Percentiles rank a stretch among this genome's conserved stretches.
Evolutionary conservation across 2,888 invertebrate genomes (phyloP).

Genomic region (Pantelozetes paolii): DNA sequence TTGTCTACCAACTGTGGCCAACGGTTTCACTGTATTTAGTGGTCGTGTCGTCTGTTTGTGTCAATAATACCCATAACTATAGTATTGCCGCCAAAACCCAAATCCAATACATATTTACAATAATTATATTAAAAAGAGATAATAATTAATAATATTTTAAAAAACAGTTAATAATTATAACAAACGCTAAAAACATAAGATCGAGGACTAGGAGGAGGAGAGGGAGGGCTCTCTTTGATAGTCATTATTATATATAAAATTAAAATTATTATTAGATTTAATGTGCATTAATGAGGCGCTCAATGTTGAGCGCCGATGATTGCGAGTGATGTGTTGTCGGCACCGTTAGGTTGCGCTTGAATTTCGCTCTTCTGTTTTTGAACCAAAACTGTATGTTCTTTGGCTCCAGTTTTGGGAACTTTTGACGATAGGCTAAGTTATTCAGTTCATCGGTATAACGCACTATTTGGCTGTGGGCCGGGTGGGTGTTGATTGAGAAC

Average conservation of each 20-base stretch:
- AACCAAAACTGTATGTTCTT: conserved; percentile 99
- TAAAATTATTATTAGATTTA: conserved; percentile 33
- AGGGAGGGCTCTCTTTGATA: conserved; percentile 25
- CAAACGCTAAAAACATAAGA: conserved; percentile 18
- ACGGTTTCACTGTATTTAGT: background rate
- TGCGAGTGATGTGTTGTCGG: conserved; percentile 19
- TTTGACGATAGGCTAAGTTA: conserved; percentile 58
- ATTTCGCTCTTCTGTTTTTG: conserved; percentile 96
- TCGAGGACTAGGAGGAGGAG: conserved; percentile 32
- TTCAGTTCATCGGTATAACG: conserved; percentile 52
- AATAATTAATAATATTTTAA: conserved; percentile 11
- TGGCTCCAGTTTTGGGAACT: conserved; percentile 96
- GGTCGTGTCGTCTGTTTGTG: conserved; percentile 1
- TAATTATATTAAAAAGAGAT: conserved; percentile 19
- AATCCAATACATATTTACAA: background rate
- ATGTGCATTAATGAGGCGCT: conserved; percentile 43
- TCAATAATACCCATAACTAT: conserved; percentile 30
- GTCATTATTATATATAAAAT: conserved; percentile 3
- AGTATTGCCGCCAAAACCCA: conserved; percentile 22
- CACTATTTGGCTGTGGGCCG: conserved; percentile 50
- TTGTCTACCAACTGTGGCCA: background rate
- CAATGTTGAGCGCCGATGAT: conserved; percentile 42
- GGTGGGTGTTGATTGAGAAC: conserved; percentile 50
- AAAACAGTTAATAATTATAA: conserved; percentile 15
- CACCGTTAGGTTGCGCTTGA: conserved; percentile 64